Conservation (phyloP, 2,888 invertebrate species). For the Carpatolechia fugitivella region DNA sequence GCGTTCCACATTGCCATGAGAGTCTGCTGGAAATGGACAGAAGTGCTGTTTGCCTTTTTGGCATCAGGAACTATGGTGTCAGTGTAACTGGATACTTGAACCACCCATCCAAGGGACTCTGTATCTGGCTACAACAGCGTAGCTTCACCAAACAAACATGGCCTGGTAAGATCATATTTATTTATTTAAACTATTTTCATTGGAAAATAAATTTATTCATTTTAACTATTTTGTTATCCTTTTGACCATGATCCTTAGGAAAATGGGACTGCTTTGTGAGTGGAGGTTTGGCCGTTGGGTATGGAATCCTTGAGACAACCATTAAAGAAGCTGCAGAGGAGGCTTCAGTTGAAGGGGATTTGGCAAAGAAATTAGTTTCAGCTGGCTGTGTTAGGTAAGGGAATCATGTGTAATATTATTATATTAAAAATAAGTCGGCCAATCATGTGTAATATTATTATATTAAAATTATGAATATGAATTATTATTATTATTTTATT, state of each 20-base stretch:
- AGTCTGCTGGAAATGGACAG: conserved; percentile 90
- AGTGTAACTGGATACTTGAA: conserved; percentile 96
- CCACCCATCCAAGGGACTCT: conserved; percentile 90
- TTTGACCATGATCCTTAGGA: conserved; percentile 57
- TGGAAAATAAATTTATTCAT: neutral
- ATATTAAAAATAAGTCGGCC: neutral
- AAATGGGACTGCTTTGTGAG: conserved; percentile 98
- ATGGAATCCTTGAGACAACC: conserved; percentile 92
- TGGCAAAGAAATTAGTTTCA: conserved; percentile 86
- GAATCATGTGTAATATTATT: neutral
- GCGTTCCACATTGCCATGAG: conserved; percentile 79
- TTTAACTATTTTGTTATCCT: no score
- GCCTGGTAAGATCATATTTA: conserved; percentile 82
- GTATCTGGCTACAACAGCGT: conserved; percentile 95
- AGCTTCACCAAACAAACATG: conserved; percentile 96
- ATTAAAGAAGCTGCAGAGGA: conserved; percentile 97
- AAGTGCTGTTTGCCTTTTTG: conserved; percentile 95
- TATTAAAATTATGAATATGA: no score
- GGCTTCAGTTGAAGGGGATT: conserved; percentile 90
- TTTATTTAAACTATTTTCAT: neutral
- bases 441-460: no score
- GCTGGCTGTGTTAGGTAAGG: conserved; percentile 88
- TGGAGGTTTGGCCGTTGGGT: conserved; percentile 94
- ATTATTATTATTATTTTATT: no score
- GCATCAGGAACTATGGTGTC: conserved; percentile 95